Conservation (phyloP, 2,888 invertebrate species). For the Smittia sp. region DNA sequence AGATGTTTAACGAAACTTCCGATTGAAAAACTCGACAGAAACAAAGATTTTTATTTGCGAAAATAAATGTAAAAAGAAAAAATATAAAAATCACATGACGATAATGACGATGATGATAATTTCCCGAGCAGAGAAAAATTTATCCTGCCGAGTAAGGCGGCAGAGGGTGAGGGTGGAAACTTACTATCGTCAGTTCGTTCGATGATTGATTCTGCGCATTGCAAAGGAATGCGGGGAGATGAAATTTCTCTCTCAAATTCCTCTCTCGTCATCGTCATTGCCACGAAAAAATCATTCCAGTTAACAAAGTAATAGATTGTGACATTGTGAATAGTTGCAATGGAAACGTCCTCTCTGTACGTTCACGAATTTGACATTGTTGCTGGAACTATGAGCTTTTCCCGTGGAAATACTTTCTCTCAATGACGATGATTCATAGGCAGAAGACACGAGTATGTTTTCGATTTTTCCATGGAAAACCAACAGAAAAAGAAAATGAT, state of each 20-base stretch:
- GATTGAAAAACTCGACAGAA: neutral
- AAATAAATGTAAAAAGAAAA: constrained; percentile 9
- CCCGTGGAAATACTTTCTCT: neutral
- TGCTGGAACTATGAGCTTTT: neutral
- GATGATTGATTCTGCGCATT: constrained; percentile 32
- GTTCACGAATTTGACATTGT: neutral
- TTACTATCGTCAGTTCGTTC: constrained; percentile 4
- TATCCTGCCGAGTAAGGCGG: too few relatives aligned
- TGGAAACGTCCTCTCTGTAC: neutral
- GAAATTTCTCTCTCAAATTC: constrained; percentile 1
- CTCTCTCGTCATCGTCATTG: constrained; percentile 13
- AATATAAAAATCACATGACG: constrained; percentile 36
- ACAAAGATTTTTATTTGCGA: neutral
- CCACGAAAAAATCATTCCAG: constrained; percentile 27
- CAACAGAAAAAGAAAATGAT: constrained; percentile 16
- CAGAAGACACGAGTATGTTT: neutral
- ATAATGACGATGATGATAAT: constrained; percentile 37
- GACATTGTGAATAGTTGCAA: neutral
- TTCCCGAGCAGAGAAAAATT: neutral
- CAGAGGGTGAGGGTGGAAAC: constrained; percentile 1
- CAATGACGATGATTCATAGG: neutral
- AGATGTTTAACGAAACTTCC: too few relatives aligned
- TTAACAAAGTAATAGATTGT: constrained; percentile 29
- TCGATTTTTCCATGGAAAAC: neutral
- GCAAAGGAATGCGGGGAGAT: constrained; percentile 11